A percentile compares a stretch with the other conserved stretches of the same genome.
phyloP scores from a whole-genome alignment of 2,113 vertebrate genomes.

The Galeopterus variegatus region DNA sequence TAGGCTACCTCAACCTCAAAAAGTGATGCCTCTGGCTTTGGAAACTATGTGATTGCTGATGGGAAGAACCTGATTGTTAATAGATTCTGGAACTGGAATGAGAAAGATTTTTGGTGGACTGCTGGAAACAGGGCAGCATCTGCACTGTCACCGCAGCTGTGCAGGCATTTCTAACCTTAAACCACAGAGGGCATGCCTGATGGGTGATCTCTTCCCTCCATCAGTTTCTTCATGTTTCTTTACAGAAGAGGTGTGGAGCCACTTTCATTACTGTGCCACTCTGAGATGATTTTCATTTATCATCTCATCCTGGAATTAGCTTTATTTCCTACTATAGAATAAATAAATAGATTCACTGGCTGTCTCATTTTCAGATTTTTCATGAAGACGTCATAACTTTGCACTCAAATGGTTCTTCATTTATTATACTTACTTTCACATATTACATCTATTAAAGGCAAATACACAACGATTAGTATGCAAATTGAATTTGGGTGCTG shows the following conservation, averaged over 20 bases:
- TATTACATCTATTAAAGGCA: constrained; percentile 83
- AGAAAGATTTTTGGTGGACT: neutral
- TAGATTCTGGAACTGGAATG: constrained; percentile 25
- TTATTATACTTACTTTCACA: constrained; percentile 86
- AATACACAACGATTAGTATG: constrained; percentile 83
- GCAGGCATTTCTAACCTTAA: neutral
- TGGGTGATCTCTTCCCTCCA: constrained; percentile 6
- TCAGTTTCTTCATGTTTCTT: neutral
- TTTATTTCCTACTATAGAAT: constrained; percentile 81
- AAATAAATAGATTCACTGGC: constrained; percentile 75
- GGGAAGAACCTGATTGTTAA: neutral
- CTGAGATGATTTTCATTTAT: constrained; percentile 73
- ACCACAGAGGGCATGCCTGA: neutral
- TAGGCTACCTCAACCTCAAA: neutral
- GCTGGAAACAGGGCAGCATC: neutral
- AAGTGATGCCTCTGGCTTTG: neutral
- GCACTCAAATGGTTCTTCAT: constrained; percentile 84
- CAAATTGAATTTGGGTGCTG: constrained; percentile 86
- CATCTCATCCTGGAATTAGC: constrained; percentile 71
- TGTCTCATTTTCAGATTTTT: constrained; percentile 84
- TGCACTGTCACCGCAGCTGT: neutral
- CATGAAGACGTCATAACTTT: constrained; percentile 79
- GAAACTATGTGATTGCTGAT: neutral
- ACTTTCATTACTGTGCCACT: neutral
- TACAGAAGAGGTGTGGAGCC: neutral